A percentile compares a stretch with the other conserved stretches of the same genome.
phyloP scores from a whole-genome alignment of 2,113 vertebrate genomes.

The Hyperopisus bebe region DNA sequence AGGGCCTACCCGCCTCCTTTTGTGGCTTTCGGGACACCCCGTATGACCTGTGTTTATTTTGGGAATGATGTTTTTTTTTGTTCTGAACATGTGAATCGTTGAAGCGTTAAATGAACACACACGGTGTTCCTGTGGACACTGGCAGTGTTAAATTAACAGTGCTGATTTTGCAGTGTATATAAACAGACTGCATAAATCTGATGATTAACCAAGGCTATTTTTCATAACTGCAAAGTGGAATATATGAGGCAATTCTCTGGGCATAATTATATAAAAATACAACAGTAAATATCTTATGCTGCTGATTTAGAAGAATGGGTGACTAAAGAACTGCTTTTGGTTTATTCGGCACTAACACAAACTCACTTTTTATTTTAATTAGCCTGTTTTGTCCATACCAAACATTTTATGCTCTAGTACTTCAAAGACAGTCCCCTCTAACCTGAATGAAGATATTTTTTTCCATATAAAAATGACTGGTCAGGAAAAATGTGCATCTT shows the following conservation, averaged over 20 bases:
- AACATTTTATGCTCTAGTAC: not conserved
- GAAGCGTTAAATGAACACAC: not conserved
- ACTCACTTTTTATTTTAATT: not conserved
- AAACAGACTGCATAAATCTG: not conserved
- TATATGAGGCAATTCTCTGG: not conserved
- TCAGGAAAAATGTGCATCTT: not conserved
- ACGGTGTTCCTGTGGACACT: not conserved
- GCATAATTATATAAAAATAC: not conserved
- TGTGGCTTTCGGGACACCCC: not conserved
- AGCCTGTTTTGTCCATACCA: not conserved
- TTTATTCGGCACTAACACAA: not conserved
- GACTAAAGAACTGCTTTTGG: not conserved
- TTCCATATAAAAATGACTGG: not conserved
- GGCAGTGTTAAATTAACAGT: not conserved
- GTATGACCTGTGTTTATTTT: not conserved
- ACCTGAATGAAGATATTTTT: not conserved
- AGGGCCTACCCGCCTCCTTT: constrained; percentile 11
- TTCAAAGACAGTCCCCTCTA: not conserved
- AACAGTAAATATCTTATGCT: not conserved
- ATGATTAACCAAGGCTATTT: not conserved
- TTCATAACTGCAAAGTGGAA: not conserved
- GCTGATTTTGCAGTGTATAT: constrained; percentile 5
- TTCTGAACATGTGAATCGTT: not conserved
- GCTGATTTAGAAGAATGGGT: not conserved
- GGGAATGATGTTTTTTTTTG: not conserved